Base-by-base conservation (phyloP, 2,113 vertebrate genomes). In the Rallus limicola region DNA sequence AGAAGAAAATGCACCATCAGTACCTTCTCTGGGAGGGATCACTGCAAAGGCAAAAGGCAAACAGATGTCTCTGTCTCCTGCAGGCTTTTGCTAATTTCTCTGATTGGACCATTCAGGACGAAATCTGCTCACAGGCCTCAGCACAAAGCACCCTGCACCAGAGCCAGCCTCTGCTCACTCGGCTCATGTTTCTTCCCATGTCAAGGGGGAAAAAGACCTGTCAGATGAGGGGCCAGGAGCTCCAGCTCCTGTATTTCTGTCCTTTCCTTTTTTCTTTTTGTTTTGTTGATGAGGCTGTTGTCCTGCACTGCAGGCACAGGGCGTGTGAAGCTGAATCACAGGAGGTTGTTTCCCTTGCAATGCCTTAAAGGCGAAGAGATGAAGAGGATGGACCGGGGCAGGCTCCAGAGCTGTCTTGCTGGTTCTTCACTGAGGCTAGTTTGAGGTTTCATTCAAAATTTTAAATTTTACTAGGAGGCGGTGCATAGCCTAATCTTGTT, bases 131-230 rank as follows among this genome's bases (percentile, higher is more conserved):
- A 13, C 15, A 84, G 82, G 52, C 26, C 36, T 62, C 8, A 2
- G 55, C 68, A 72, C 55, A 78, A 69, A 56, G 44, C 68, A 53
- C 31, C 15, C 50, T 46, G 68, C 24, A 5, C 42, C 31, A 14
- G 11, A 21, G 4, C 0, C 1, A 81, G 40, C 25, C 50, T 63
- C 16, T 31, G 18, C 64, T 64, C 3, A 0, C 13, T 53, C 26
- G 15, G 33, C 42, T 48, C 38, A 2, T 1, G 1, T 42, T 75
- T 63, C 48, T 75, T 78, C 29, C 2, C 12, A 18, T 70, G 21
- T 46, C 21, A 16, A 63, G 64, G 44, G 4, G 23, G 80, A 4
- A 38, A 34, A 36, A 42, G 29, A 31, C 46, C 76, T 67, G 55
- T 68, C 40, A 16, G 24, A 15, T 52, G 50, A 69, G 46, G 33